A percentile compares a stretch with the other conserved stretches of the same genome.
phyloP scores from a whole-genome alignment of 2,797 vertebrate species.

The Characodon lateralis region DNA sequence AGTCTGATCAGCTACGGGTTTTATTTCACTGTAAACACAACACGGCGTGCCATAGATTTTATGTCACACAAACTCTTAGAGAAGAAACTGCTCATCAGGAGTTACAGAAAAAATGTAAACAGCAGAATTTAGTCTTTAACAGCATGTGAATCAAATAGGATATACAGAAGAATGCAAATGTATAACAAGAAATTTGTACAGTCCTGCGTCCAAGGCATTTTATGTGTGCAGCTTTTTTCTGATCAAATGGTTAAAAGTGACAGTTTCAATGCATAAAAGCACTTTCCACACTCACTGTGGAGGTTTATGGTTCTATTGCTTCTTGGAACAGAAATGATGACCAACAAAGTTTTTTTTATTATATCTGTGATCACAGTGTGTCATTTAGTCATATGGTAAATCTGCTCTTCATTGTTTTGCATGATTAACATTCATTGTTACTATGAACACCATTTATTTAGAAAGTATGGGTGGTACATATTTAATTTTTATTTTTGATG shows the following conservation, averaged over 20 bases:
- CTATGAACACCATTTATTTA: background rate
- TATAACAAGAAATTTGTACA: constrained; percentile 14
- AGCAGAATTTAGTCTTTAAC: constrained; percentile 5
- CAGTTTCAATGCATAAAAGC: background rate
- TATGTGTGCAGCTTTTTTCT: background rate
- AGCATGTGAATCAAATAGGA: background rate
- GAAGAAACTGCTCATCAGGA: constrained; percentile 12
- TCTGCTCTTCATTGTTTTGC: background rate
- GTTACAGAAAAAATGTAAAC: constrained; percentile 23
- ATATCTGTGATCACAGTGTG: constrained; percentile 16
- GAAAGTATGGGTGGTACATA: background rate
- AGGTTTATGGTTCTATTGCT: constrained; percentile 29
- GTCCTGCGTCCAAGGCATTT: constrained; percentile 33
- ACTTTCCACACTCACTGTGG: background rate
- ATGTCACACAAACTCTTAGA: constrained; percentile 14
- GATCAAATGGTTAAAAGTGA: constrained; percentile 7
- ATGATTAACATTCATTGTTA: background rate
- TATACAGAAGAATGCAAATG: background rate
- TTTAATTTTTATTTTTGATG: background rate
- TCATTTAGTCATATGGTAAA: background rate
- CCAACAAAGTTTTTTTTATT: background rate
- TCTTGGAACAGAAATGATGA: constrained; percentile 9
- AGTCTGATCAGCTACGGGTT: constrained; percentile 17
- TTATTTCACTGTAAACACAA: constrained; percentile 19
- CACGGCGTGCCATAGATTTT: background rate